A percentile compares a stretch with the other conserved stretches of the same genome.
phyloP scores from a whole-genome alignment of 2,797 vertebrate genomes.

The Anas acuta region DNA sequence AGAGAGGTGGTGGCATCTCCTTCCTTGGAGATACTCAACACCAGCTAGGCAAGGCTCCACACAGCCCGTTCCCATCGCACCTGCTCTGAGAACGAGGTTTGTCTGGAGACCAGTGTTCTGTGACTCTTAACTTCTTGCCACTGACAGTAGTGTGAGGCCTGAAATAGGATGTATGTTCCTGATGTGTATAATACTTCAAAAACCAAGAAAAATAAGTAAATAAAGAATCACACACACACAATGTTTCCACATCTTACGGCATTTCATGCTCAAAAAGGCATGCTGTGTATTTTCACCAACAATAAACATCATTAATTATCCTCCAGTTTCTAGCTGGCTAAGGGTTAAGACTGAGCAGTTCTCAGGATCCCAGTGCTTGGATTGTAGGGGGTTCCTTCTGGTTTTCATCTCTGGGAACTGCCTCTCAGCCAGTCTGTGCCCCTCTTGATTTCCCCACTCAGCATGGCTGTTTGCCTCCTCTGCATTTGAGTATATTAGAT shows the following conservation, averaged over 20 bases:
- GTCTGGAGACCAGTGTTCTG: not conserved
- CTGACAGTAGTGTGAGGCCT: not conserved
- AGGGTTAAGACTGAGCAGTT: conserved; percentile 8
- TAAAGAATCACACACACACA: too few relatives aligned
- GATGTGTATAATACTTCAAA: not conserved
- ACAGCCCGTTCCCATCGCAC: not conserved
- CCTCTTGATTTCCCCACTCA: not conserved
- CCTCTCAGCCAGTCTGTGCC: not conserved
- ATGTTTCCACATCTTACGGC: not conserved
- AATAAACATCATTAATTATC: not conserved
- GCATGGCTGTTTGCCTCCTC: conserved; percentile 23
- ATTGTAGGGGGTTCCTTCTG: not conserved
- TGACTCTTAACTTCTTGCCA: not conserved
- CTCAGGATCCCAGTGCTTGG: not conserved
- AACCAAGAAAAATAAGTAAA: not conserved
- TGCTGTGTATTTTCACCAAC: not conserved
- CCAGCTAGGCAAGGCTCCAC: not conserved
- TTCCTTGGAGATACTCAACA: not conserved
- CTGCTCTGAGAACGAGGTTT: not conserved
- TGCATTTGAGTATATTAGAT: conserved; percentile 56
- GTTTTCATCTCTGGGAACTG: conserved; percentile 6
- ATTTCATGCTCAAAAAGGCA: not conserved
- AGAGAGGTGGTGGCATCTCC: not conserved
- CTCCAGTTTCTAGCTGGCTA: not conserved
- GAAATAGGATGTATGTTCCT: not conserved